These are phyloP conservation scores for Lota lota DNA, from an alignment of 2,113 vertebrate species.

Conservation along the genomic window DNA sequence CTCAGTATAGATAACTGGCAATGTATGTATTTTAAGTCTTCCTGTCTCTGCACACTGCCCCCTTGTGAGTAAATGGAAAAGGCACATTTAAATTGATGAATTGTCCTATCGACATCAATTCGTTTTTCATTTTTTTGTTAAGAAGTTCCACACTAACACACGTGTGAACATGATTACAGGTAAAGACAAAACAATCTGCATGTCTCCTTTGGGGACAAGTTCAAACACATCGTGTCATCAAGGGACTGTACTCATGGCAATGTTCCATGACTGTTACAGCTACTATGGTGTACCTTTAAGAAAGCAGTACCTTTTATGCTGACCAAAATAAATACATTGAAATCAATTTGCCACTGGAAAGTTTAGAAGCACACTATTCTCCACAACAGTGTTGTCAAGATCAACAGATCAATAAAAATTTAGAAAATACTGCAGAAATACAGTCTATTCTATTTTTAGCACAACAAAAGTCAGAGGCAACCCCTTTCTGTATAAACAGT, in stretches of 20 bases:
- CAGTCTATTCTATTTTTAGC: too few relatives aligned
- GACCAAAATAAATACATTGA: background rate
- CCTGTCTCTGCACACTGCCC: conserved; percentile 59
- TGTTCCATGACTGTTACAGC: conserved; percentile 49
- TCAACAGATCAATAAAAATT: too few relatives aligned
- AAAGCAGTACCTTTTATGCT: conserved; percentile 2
- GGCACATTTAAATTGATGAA: too few relatives aligned
- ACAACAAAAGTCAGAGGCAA: too few relatives aligned
- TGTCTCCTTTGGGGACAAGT: background rate
- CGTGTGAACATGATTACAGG: background rate
- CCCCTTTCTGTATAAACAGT: too few relatives aligned
- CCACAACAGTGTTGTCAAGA: too few relatives aligned
- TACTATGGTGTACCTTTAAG: background rate
- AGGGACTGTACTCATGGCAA: conserved; percentile 43
- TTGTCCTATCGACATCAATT: background rate
- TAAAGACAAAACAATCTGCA: conserved; percentile 1
- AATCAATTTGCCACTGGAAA: too few relatives aligned
- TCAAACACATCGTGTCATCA: conserved; percentile 19
- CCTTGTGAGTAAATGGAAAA: conserved; percentile 53
- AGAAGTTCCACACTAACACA: background rate
- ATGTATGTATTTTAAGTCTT: conserved; percentile 4
- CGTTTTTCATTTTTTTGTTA: background rate
- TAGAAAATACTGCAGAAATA: too few relatives aligned
- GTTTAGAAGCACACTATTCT: too few relatives aligned
- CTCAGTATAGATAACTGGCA: background rate